Evolutionary conservation across 92 coral and sea anemone species (phyloP).

Genomic region (Porites evermanni): DNA sequence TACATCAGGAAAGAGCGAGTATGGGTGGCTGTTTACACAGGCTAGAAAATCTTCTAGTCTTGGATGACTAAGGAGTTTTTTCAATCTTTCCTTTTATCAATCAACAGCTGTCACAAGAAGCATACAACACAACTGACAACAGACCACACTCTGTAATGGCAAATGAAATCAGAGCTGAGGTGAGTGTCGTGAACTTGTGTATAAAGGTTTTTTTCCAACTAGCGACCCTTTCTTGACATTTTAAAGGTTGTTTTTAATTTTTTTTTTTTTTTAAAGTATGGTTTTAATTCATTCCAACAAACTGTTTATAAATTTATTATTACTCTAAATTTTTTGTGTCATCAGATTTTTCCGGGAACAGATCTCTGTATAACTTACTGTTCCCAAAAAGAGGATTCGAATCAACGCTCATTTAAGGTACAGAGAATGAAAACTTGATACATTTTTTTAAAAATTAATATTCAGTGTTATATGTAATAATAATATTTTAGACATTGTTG

Average conservation of each 20-base stretch:
- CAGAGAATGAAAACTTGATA: neutral
- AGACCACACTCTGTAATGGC: constrained; percentile 83
- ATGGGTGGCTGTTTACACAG: no score
- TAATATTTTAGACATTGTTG: no score
- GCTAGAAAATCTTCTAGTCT: no score
- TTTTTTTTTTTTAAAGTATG: no score
- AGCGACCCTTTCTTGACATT: no score
- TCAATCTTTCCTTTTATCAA: neutral
- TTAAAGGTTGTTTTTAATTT: no score
- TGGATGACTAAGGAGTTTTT: neutral
- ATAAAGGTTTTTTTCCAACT: no score
- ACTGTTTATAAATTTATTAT: neutral
- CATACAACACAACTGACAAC: constrained; percentile 82
- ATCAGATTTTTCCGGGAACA: constrained; percentile 90
- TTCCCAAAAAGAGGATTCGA: constrained; percentile 48
- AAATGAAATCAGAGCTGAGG: constrained; percentile 92
- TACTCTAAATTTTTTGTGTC: neutral
- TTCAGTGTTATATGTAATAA: no score
- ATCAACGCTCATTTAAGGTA: constrained; percentile 23
- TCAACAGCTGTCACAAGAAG: constrained; percentile 87
- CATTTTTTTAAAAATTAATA: no score
- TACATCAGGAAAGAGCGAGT: no score
- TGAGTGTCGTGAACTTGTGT: neutral
- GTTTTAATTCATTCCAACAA: neutral
- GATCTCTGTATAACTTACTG: constrained; percentile 85